phyloP scores from a whole-genome alignment of 2,888 invertebrate genomes.

The Drosophila dives region DNA sequence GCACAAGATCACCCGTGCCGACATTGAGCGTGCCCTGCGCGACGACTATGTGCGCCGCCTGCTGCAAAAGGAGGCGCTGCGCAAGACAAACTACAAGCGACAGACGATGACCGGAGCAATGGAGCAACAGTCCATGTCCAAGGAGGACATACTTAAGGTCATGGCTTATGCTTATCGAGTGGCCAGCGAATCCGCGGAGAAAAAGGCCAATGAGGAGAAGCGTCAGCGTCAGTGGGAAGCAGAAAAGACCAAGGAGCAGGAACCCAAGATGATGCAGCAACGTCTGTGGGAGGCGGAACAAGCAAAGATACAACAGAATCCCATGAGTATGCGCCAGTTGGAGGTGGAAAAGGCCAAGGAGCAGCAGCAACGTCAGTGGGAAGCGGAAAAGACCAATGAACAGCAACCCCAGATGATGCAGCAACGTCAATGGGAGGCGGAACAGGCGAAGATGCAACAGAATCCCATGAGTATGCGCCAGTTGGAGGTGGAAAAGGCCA shows the following conservation, averaged over 20 bases:
- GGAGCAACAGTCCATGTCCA: slow-evolving; percentile 49
- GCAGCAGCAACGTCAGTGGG: slow-evolving; percentile 14
- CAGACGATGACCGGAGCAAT: slow-evolving; percentile 36
- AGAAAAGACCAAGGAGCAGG: slow-evolving; percentile 28
- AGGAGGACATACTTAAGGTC: slow-evolving; percentile 76
- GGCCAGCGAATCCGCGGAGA: slow-evolving; percentile 55
- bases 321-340: slow-evolving; percentile 3
- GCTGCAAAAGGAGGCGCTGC: slow-evolving; percentile 69
- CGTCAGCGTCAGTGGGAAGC: slow-evolving; percentile 19
- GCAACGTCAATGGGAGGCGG: neutral
- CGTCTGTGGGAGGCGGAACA: neutral
- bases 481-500: slow-evolving; percentile 10
- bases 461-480: slow-evolving; percentile 6
- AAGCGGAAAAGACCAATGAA: slow-evolving; percentile 4
- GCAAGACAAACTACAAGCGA: slow-evolving; percentile 63
- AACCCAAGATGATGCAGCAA: slow-evolving; percentile 26
- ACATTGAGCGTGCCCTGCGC: slow-evolving; percentile 79
- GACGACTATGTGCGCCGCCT: slow-evolving; percentile 80
- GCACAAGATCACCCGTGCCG: slow-evolving; percentile 79
- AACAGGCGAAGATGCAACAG: slow-evolving; percentile 1
- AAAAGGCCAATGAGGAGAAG: slow-evolving; percentile 41
- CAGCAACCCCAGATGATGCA: neutral
- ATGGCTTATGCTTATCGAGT: slow-evolving; percentile 80
- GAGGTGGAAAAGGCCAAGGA: slow-evolving; percentile 9
- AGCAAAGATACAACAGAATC: neutral